Percentiles rank a stretch among this genome's conserved stretches.
Conservation (phyloP, 2,113 vertebrate genomes). For the Empidonax alnorum region DNA sequence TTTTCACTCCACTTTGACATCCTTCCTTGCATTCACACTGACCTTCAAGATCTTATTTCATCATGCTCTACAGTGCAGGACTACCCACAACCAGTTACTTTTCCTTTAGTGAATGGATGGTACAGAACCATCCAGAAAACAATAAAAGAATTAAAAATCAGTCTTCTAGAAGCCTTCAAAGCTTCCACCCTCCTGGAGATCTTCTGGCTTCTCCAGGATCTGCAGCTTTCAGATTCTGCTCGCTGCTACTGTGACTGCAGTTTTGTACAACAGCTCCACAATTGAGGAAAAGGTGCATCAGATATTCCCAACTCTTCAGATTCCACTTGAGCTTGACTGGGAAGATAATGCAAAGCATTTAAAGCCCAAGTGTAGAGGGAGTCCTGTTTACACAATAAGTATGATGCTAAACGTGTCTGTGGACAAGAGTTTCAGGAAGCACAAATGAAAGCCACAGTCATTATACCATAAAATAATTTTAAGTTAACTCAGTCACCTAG, state of each 20-base stretch:
- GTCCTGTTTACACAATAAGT: neutral
- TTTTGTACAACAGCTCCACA: neutral
- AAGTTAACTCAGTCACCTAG: neutral
- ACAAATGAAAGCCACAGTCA: neutral
- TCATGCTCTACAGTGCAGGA: accelerated
- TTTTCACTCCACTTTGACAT: neutral
- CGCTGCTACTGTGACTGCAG: accelerated
- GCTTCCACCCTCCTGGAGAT: neutral
- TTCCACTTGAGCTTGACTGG: neutral
- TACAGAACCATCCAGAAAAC: neutral
- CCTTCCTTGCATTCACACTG: neutral
- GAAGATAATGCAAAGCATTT: neutral
- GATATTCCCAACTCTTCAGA: neutral
- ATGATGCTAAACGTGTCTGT: neutral
- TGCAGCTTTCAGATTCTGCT: neutral
- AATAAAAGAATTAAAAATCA: neutral
- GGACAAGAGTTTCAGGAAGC: neutral
- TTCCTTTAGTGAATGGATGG: neutral
- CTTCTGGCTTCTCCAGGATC: neutral
- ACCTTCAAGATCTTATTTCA: neutral
- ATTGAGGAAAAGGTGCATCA: neutral
- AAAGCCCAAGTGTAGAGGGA: neutral
- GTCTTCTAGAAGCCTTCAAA: neutral
- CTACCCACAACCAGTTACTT: neutral
- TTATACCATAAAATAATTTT: neutral